phyloP scores from a whole-genome alignment of 2,888 invertebrate species.

The Caradrina clavipalpis region DNA sequence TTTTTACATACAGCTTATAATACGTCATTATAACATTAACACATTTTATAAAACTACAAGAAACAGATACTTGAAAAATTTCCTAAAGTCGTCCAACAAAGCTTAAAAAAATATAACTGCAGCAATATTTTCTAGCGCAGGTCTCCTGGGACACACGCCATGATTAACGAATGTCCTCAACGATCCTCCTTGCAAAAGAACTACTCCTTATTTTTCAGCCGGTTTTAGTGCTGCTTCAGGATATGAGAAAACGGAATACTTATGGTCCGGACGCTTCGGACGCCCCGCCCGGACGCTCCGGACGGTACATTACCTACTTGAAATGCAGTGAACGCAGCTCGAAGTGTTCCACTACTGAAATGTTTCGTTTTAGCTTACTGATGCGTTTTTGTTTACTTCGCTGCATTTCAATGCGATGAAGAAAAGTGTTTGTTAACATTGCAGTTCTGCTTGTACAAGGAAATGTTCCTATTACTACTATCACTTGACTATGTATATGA shows the following conservation, averaged over 20 bases:
- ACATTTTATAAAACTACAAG: too few relatives aligned
- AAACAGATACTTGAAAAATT: too few relatives aligned
- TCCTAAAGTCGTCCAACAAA: background rate
- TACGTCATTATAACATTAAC: too few relatives aligned
- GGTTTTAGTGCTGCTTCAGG: constrained; percentile 56
- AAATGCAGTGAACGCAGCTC: constrained; percentile 32
- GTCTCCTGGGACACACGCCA: constrained; percentile 1
- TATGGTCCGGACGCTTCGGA: constrained; percentile 41
- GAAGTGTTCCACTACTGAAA: constrained; percentile 1
- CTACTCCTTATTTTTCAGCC: constrained; percentile 54
- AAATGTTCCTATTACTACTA: background rate
- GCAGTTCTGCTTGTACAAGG: background rate
- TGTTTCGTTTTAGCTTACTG: constrained; percentile 32
- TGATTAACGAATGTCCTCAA: constrained; percentile 51
- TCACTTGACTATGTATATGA: too few relatives aligned
- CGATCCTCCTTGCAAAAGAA: constrained; percentile 49
- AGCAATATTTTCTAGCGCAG: background rate
- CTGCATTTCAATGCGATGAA: constrained; percentile 28
- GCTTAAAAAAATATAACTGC: background rate
- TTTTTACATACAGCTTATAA: too few relatives aligned
- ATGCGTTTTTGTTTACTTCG: constrained; percentile 44
- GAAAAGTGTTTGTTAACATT: background rate
- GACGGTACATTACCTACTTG: constrained; percentile 38
- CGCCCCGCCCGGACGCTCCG: constrained; percentile 18
- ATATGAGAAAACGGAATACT: constrained; percentile 64